Conservation (phyloP, 2,113 vertebrate genomes). For the Ceuthmochares aereus region DNA sequence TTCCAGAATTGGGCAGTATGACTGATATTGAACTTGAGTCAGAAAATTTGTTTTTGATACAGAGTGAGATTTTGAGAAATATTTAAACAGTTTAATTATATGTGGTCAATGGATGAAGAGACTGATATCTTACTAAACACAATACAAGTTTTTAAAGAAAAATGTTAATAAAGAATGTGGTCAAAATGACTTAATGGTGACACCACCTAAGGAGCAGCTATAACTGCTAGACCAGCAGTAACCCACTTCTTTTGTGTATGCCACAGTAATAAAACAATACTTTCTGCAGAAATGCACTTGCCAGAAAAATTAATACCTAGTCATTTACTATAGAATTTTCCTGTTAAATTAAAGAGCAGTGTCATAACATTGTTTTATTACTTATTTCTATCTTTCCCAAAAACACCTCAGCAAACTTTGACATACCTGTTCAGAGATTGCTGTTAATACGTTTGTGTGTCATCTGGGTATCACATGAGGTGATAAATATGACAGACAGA, state of each 20-base stretch:
- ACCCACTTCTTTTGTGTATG: neutral
- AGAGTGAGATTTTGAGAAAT: neutral
- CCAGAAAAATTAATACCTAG: neutral
- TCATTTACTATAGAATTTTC: neutral
- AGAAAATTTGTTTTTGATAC: neutral
- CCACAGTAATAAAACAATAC: neutral
- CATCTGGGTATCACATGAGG: neutral
- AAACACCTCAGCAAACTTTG: neutral
- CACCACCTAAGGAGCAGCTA: neutral
- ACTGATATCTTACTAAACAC: neutral
- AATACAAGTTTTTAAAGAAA: neutral
- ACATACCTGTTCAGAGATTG: neutral
- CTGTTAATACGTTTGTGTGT: neutral
- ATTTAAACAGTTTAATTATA: neutral
- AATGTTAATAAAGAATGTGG: conserved; percentile 6
- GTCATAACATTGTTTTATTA: neutral
- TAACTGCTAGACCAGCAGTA: neutral
- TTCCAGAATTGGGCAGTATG: neutral
- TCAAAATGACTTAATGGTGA: conserved; percentile 18
- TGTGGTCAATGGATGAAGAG: neutral
- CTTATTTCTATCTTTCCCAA: neutral
- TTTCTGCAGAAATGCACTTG: conserved; percentile 2
- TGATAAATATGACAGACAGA: neutral
- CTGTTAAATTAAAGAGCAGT: neutral
- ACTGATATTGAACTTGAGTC: neutral